Evolutionary conservation across 2,797 vertebrate species (phyloP).

Genomic region (Syndactyla subalaris): DNA sequence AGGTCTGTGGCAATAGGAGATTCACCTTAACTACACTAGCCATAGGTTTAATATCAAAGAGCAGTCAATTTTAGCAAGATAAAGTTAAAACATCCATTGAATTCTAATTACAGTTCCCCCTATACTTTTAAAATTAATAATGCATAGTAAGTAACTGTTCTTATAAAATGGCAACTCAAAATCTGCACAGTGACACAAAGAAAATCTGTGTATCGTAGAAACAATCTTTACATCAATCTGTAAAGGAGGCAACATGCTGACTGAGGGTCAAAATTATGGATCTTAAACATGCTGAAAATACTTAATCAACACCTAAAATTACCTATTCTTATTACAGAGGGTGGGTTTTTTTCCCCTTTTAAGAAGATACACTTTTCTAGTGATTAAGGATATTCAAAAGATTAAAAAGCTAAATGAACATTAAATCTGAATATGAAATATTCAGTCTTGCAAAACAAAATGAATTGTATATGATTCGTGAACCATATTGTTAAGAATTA

Average conservation of each 20-base stretch:
- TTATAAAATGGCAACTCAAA: background rate
- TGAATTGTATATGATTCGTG: background rate
- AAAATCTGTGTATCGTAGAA: background rate
- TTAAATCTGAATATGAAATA: constrained; percentile 15
- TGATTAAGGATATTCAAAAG: background rate
- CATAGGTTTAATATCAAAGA: background rate
- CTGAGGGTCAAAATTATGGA: background rate
- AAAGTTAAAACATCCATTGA: background rate
- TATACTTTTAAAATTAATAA: background rate
- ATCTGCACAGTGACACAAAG: background rate
- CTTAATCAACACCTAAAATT: background rate
- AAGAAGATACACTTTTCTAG: background rate
- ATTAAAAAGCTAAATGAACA: constrained; percentile 14
- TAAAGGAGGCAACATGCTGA: background rate
- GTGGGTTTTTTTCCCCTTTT: background rate
- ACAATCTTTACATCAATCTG: background rate
- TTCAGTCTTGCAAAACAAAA: constrained; percentile 19
- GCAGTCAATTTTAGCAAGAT: background rate
- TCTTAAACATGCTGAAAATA: background rate
- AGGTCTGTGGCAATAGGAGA: background rate
- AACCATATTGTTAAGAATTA: constrained; percentile 31
- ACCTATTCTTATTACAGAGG: background rate
- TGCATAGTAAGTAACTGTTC: background rate
- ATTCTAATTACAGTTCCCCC: background rate
- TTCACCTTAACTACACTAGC: background rate